Conservation (phyloP, 2,797 vertebrate genomes). For the Myotis findleyi region DNA sequence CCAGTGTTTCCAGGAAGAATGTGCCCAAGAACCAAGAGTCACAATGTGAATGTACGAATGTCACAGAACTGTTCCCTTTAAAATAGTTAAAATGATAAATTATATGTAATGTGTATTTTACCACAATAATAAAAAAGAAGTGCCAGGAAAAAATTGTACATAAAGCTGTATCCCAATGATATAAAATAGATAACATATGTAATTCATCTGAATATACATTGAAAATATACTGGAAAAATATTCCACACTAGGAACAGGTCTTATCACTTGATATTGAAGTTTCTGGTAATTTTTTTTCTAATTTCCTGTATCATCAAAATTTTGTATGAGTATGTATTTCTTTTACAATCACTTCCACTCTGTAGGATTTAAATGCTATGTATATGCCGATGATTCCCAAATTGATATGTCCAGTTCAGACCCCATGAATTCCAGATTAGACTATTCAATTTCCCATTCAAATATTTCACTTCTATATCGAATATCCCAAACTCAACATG, state of each 20-base stretch:
- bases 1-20: not conserved
- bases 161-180: not conserved
- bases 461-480: constrained; percentile 8
- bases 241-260: not conserved
- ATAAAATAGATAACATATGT: not conserved
- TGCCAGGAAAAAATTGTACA: not conserved
- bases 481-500: not conserved
- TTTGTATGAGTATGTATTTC: not conserved
- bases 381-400: not conserved
- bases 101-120: not conserved
- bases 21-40: not conserved
- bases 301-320: constrained; percentile 24
- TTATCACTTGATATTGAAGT: not conserved
- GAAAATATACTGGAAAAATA: constrained; percentile 33
- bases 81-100: not conserved
- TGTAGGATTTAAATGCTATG: not conserved
- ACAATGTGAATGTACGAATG: not conserved
- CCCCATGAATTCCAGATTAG: not conserved
- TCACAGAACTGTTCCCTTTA: not conserved
- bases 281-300: not conserved
- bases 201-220: not conserved
- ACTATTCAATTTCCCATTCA: not conserved
- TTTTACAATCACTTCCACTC: not conserved
- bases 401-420: not conserved
- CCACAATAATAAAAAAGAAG: not conserved